Evolutionary conservation across 2,113 vertebrate species (phyloP), one percentile per base, ranked within the genome.

Genomic region (Casuarius casuarius): DNA sequence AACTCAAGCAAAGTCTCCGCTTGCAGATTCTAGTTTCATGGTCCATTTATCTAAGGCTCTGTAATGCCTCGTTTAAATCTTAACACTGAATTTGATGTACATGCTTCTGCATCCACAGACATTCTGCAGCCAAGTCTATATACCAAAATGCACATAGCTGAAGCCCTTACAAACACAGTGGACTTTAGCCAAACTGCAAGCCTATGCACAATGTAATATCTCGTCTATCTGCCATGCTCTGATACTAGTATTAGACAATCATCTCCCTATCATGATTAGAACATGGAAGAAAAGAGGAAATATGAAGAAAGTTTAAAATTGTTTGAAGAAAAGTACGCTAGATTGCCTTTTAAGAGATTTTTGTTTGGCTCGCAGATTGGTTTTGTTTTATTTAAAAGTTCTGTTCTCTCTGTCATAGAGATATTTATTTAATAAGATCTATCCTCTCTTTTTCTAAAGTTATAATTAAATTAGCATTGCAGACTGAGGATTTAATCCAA

Each of bases 341-440:
- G 42, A 74, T 51, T 83, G 33, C 10, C 19, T 63, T 31, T 58
- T 66, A 51, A 61, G 58, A 71, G 10, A 23, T 26, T 59, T 84
- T 79, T 48, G 29, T 42, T 92, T 93, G 75, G 31, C 12, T 85
- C 2, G 4, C 14, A 61, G n/a, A 46, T 90, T 54, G 25, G 26
- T 51, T 62, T 48, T 51, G 11, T 33, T 90, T 77, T 80, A 54
- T 87, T 92, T 67, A 51, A 56, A 87, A 83, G 31, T 80, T 91
- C 33, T 75, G 14, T 81, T 93, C 40, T 76, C 44, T 58, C 66
- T 89, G 17, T 20, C 54, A 70, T 16, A 56, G 38, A 67, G 19
- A 63, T 58, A 38, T 90, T 94, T 87, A 51, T 83, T 95, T 95
- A 86, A 77, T 9, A 51, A 80, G 14, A 71, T 9, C 52, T 66